Conservation (phyloP, 2,888 invertebrate species). For the Macaria liturata region DNA sequence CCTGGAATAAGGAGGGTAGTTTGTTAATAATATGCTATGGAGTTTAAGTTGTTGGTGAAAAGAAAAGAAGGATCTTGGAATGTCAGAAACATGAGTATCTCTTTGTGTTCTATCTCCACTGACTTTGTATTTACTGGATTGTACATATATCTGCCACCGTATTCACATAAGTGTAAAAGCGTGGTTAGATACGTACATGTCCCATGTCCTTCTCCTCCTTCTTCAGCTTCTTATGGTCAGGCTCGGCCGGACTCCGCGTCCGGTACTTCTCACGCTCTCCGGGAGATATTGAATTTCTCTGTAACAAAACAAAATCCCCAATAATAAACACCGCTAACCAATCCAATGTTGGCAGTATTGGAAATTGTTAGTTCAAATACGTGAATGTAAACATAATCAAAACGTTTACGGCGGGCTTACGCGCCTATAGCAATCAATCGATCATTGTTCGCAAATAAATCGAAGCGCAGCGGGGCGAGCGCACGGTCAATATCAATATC, state of each 20-base stretch:
- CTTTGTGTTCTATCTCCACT: too few relatives aligned
- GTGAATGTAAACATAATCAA: constrained; percentile 76
- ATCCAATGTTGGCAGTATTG: constrained; percentile 49
- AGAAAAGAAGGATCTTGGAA: too few relatives aligned
- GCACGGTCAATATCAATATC: constrained; percentile 82
- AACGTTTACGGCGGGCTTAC: constrained; percentile 75
- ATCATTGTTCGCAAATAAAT: constrained; percentile 83
- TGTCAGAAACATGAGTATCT: too few relatives aligned
- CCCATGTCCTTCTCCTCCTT: constrained; percentile 93
- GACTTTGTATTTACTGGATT: too few relatives aligned
- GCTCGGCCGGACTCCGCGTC: constrained; percentile 89
- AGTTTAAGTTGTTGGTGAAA: too few relatives aligned
- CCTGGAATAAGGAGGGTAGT: constrained; percentile 82
- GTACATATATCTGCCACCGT: too few relatives aligned
- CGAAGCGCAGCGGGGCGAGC: constrained; percentile 77
- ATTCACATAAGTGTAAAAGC: too few relatives aligned
- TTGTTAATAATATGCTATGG: too few relatives aligned
- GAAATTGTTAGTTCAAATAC: constrained; percentile 66
- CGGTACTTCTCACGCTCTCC: constrained; percentile 92
- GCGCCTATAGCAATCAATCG: constrained; percentile 78
- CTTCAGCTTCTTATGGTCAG: constrained; percentile 88
- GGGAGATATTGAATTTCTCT: constrained; percentile 94
- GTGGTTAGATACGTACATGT: constrained; percentile 84
- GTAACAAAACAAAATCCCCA: constrained; percentile 57
- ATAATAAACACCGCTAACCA: constrained; percentile 41